Evolutionary conservation across 1,140 invertebrate species (phyloP), one percentile per base, ranked within the genome.

Genomic region (Drosophila grimshawi): DNA sequence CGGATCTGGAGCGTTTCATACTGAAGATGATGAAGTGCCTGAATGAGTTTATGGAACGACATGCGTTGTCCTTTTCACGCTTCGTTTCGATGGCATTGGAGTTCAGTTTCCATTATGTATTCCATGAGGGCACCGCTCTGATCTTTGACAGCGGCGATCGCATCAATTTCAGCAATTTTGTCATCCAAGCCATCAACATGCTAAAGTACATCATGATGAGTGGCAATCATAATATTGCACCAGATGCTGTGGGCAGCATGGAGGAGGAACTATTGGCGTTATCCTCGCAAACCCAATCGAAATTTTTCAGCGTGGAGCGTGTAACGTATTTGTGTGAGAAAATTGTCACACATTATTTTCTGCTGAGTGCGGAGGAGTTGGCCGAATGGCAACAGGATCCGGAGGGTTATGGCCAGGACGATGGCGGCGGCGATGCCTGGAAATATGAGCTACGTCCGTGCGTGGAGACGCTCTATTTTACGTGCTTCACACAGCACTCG

Each of bases 361-460:
- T 97, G 32, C 93, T 99, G 8, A 97, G 96, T 3, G 94, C 95
- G 61, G 95, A 96, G 56, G 98, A 99, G 92, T 93, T 99, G 48
- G 95, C 96, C 57, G 93, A 95, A n/a, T 99, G 98, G 98, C 96
- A 97, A 85, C 94, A 95, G 6, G 96, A 98, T 93, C 97, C 98
- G 0, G 98, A 99, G 93, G 96, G 95, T 75, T 98, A 97, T 93
- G 96, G 95, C 63, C 95, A 95, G 60, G 97, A 98, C 91, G 97
- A 98, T 93, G 95, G 95, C 30, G 97, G 97, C 3, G 97, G 97
- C 7, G 97, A 98, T 92, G 96, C 96, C 45, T 98, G 97, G 96
- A 98, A 97, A 92, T 99, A 97, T 90, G 97, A 95, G 81, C 93
- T 98, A 51, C 92, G 98, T 95, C 96, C 97, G 5, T 97, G 97